Evolutionary conservation across 2,113 vertebrate species (phyloP), one percentile per base, ranked within the genome.

Genomic region (Opisthocomus hoazin): DNA sequence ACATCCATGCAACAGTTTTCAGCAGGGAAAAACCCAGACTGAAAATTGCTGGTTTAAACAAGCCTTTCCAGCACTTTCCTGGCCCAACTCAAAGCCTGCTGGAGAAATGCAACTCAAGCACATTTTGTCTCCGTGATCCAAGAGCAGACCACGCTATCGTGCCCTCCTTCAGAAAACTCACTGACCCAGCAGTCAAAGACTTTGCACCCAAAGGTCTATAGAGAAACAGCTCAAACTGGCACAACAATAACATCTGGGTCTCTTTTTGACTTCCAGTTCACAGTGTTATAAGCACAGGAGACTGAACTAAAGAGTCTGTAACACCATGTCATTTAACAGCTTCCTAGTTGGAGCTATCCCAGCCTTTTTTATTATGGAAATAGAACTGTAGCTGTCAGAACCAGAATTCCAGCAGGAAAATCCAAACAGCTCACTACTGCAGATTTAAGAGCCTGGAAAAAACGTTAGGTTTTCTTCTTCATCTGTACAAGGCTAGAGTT

Each of bases 21-120:
- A 80, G 30, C 50, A 91, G 76, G 93, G 93, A 92, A 97, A 95
- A 84, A 2, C 79, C 94, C 92, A 80, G 34, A 83, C 80, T 92
- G 86, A 24, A 91, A 95, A 46, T 2, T 80, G 58, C 32, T 81
- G 26, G 12, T 26, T 94, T 77, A 83, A 89, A 63, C 63, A 81
- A 61, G 22, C 16, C 26, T 80, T 91, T 87, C 60, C 37, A 83
- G 53, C 36, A 76, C 39, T 37, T 64, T 93, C 15, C 61, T 65
- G 57, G 68, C 15, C 53, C 58, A 80, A 45, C 14, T 82, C 69
- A 81, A 46, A 84, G 51, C 36, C 63, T 61, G 80, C n/a, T 54
- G 45, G 27, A 81, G 74, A 77, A 87, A 46, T 37, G 29, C 37
- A 91, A 80, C 29, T 82, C 54, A 74, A 58, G 20, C 34, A 61